A percentile compares a stretch with the other conserved stretches of the same genome.
Conservation (phyloP, 2,113 vertebrate genomes). For the Fulmarus glacialis region DNA sequence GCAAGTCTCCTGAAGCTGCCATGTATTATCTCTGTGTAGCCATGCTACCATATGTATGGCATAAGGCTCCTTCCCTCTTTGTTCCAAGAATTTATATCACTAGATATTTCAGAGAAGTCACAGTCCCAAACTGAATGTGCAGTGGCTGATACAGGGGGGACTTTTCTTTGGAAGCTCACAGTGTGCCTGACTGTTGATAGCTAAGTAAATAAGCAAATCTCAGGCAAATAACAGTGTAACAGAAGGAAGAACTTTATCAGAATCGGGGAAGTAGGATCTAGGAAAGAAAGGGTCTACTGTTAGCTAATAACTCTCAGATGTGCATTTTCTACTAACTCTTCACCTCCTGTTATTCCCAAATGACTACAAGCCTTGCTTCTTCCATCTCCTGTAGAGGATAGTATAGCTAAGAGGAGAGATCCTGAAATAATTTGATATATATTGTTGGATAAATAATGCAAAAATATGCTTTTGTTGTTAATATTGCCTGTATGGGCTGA, state of each 20-base stretch:
- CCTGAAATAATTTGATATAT: background rate
- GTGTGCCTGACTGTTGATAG: background rate
- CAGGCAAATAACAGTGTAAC: background rate
- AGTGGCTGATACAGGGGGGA: background rate
- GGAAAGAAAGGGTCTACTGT: background rate
- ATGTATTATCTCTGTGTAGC: slow-evolving; percentile 26
- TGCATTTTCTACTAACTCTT: background rate
- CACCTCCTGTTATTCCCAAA: background rate
- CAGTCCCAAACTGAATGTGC: background rate
- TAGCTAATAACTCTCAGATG: background rate
- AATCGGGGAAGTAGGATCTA: background rate
- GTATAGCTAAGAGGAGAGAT: background rate
- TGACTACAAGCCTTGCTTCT: background rate
- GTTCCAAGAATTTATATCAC: slow-evolving; percentile 41
- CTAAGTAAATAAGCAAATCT: background rate
- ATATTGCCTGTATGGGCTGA: background rate
- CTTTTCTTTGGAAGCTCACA: background rate
- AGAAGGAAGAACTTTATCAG: background rate
- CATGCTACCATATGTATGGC: background rate
- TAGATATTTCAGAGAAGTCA: slow-evolving; percentile 4
- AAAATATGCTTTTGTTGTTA: background rate
- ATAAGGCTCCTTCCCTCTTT: background rate
- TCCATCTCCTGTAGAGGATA: background rate
- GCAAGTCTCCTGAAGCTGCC: background rate
- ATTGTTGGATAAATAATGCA: background rate